phyloP scores from a whole-genome alignment of 2,797 vertebrate species.

The Smutsia gigantea region DNA sequence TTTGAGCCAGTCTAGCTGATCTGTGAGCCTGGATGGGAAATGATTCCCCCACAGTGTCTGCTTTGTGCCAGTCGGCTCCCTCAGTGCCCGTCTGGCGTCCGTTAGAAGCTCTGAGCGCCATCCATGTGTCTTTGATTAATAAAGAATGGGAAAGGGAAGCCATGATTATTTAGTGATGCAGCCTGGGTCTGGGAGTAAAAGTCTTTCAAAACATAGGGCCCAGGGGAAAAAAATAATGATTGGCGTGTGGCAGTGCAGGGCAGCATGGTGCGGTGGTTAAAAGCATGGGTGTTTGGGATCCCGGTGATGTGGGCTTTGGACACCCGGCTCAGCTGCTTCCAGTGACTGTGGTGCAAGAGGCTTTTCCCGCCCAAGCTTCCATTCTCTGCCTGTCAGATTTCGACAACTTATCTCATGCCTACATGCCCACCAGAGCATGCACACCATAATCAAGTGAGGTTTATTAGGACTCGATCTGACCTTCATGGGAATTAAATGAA shows the following conservation, averaged over 20 bases:
- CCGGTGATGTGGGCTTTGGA: neutral
- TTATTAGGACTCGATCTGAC: neutral
- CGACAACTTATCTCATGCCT: rapidly evolving
- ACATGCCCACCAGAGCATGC: rapidly evolving
- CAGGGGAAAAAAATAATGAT: neutral
- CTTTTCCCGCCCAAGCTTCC: rapidly evolving
- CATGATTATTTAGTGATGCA: constrained; percentile 45
- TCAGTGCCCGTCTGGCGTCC: neutral
- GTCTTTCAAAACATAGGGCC: constrained; percentile 34
- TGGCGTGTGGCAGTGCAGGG: neutral
- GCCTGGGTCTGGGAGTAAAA: neutral
- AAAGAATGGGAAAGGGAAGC: neutral
- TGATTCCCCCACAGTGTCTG: rapidly evolving
- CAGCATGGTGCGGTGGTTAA: rapidly evolving
- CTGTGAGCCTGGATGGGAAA: neutral
- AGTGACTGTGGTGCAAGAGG: neutral
- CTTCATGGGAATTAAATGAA: neutral
- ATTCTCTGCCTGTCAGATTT: neutral
- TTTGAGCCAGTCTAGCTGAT: neutral
- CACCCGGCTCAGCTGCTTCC: neutral
- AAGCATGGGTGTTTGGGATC: neutral
- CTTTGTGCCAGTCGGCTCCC: neutral
- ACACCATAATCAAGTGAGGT: no score
- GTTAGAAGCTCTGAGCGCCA: neutral
- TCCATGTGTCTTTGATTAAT: constrained; percentile 30